Evolutionary conservation across 1,140 invertebrate species (phyloP).

Genomic region (Drosophila pallidifrons): DNA sequence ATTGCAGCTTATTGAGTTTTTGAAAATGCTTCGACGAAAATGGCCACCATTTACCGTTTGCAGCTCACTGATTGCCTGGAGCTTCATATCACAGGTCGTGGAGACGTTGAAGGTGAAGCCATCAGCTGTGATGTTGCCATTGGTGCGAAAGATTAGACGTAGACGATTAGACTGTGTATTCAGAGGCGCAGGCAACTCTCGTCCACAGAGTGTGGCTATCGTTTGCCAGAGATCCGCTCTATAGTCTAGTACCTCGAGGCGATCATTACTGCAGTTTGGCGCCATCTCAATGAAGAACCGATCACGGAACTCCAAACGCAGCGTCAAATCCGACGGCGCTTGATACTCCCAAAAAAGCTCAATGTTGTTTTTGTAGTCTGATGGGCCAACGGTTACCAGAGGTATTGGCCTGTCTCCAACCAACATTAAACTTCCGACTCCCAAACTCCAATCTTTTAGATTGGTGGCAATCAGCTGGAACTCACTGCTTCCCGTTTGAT

Average conservation of each 20-base stretch:
- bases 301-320: slow-evolving; percentile 86
- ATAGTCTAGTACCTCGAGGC: slow-evolving; percentile 87
- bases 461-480: slow-evolving; percentile 30
- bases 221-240: slow-evolving; percentile 86
- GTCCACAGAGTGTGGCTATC: slow-evolving; percentile 90
- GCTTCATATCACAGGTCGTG: slow-evolving; percentile 89
- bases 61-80: slow-evolving; percentile 85
- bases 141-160: slow-evolving; percentile 90
- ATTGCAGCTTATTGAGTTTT: slow-evolving; percentile 22
- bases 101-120: slow-evolving; percentile 89
- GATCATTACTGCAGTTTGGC: slow-evolving; percentile 91
- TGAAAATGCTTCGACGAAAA: neutral
- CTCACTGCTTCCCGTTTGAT: slow-evolving; percentile 4
- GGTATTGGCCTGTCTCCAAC: slow-evolving; percentile 9
- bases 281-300: slow-evolving; percentile 91
- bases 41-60: slow-evolving; percentile 74
- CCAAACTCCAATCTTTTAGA: neutral
- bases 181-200: slow-evolving; percentile 86
- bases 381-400: slow-evolving; percentile 36
- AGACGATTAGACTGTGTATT: slow-evolving; percentile 88
- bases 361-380: slow-evolving; percentile 86
- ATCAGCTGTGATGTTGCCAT: slow-evolving; percentile 88
- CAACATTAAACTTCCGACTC: slow-evolving; percentile 8
- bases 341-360: slow-evolving; percentile 92
- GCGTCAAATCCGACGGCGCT: slow-evolving; percentile 87